Base-by-base conservation (phyloP, 2,888 invertebrate species). In the Lasiommata megera region DNA sequence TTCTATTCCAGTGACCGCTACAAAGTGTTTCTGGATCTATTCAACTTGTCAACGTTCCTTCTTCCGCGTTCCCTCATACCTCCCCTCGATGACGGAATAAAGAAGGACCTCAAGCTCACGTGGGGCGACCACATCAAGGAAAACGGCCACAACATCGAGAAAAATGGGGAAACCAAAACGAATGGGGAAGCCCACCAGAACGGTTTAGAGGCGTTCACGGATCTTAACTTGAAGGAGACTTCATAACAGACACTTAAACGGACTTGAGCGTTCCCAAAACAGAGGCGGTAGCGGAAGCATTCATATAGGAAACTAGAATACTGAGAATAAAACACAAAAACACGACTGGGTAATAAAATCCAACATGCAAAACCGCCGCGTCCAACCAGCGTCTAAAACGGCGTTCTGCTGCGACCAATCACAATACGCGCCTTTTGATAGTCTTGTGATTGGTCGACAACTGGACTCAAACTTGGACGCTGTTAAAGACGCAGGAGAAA, bases 11-110 rank as follows among this genome's bases (percentile, higher is more conserved):
- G 99, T 81, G 99, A 99, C 85, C 96, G 99, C 17, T 99, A 99
- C 92, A 99, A 99, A 88, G 98, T 99, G 29, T 99, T 99, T 80
- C 88, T 99, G 78, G 99, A 99, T 81, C 89, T 99, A 40, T 99
- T 99, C 92, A 99, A 99, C 82, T 87, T 99, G 56, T 98, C 99
- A 0, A 98, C 99, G 0, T 99, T 98, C 90, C 89, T 99, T 62
- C 95, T 99, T 71, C 99, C 99, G 0, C 94, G 99, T 6, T 93
- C 94, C 18, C 93, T 95, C 65, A 98, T 99, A 70, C 99, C 99
- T 0, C 96, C 96, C 0, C 89, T 99, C 50, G 95, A 96, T 36
- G 93, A 93, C 1, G 88, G 93, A 14, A 98, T 99, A 96, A 96
- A 95, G 80, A 93, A 91, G 43, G 93, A 94, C 62, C 91, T 97